Evolutionary conservation across 2,113 vertebrate genomes (phyloP).

Genomic region (Jaculus jaculus): DNA sequence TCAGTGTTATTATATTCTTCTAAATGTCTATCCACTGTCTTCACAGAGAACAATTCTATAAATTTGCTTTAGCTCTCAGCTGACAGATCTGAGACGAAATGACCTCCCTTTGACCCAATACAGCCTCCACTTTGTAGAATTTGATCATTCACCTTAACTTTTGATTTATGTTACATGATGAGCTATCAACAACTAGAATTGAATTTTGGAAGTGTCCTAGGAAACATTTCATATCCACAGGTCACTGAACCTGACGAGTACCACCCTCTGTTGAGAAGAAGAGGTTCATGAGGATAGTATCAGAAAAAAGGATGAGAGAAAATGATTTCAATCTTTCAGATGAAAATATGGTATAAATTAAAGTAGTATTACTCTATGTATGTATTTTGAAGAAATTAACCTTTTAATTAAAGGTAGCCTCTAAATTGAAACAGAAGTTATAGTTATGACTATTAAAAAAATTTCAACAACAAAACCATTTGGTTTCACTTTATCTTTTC

Average conservation of each 20-base stretch:
- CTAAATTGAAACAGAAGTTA: slow-evolving; percentile 67
- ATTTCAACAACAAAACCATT: slow-evolving; percentile 57
- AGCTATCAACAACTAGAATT: not conserved
- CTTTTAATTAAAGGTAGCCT: slow-evolving; percentile 18
- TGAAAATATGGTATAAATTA: not conserved
- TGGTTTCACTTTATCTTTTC: slow-evolving; percentile 53
- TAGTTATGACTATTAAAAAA: slow-evolving; percentile 73
- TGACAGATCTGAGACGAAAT: not conserved
- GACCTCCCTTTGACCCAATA: not conserved
- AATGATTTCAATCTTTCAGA: not conserved
- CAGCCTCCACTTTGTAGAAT: not conserved
- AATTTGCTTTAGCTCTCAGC: not conserved
- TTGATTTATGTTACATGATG: slow-evolving; percentile 7
- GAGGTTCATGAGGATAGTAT: not conserved
- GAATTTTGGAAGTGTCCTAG: slow-evolving; percentile 4
- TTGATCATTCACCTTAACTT: slow-evolving; percentile 14
- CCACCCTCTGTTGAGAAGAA: slow-evolving; percentile 5
- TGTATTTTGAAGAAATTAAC: not conserved
- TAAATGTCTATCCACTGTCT: not conserved
- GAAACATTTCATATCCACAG: not conserved
- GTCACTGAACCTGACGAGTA: not conserved
- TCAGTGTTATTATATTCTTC: slow-evolving; percentile 23
- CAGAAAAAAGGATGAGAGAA: not conserved
- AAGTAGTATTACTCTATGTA: not conserved
- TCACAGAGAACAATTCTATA: not conserved